A percentile compares a stretch with the other conserved stretches of the same genome.
phyloP scores from a whole-genome alignment of 2,113 vertebrate genomes.

The Apaloderma vittatum region DNA sequence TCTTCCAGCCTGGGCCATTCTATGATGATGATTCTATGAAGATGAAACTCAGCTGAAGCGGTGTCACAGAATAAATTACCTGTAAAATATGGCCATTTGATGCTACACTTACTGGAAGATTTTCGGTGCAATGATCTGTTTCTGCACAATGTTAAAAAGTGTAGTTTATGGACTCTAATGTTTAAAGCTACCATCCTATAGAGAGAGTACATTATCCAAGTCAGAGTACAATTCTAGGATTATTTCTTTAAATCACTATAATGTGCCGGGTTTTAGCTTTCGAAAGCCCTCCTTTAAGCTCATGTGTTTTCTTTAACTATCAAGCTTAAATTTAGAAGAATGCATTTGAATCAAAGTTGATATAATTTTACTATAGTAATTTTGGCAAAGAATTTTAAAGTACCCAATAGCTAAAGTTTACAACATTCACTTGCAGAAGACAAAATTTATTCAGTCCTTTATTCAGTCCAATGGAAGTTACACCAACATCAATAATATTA shows the following conservation, averaged over 20 bases:
- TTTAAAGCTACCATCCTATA: not conserved
- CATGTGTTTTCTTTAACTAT: not conserved
- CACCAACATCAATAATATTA: not conserved
- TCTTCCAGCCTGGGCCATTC: too few relatives aligned
- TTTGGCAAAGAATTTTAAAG: not conserved
- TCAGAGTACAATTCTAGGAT: not conserved
- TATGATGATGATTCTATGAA: too few relatives aligned
- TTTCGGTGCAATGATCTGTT: not conserved
- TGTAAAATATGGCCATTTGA: not conserved
- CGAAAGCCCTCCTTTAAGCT: not conserved
- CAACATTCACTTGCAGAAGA: not conserved
- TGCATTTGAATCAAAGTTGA: not conserved
- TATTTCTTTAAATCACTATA: not conserved
- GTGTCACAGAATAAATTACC: not conserved
- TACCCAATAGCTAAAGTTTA: not conserved
- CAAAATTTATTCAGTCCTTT: not conserved
- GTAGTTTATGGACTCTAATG: not conserved
- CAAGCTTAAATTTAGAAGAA: not conserved
- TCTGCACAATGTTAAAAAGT: not conserved
- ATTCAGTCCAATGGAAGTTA: not conserved
- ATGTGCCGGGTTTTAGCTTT: not conserved
- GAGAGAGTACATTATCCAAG: not conserved
- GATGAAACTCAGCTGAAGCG: not conserved
- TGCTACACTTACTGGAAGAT: not conserved
- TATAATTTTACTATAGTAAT: not conserved